Evolutionary conservation across 1,140 invertebrate species (phyloP).

Genomic region (Hylyphantes graminicola): DNA sequence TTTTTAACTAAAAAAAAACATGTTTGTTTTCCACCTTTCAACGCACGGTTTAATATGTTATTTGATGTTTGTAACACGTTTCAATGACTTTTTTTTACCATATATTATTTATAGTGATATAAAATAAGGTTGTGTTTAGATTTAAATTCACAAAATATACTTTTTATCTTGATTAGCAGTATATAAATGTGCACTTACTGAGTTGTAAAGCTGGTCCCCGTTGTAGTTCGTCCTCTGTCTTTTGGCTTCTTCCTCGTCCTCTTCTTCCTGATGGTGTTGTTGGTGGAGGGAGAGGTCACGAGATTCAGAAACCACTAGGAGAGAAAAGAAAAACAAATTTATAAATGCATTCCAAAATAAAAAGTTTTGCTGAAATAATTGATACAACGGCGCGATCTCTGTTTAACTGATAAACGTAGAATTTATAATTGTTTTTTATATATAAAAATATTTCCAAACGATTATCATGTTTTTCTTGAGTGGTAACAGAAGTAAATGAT

Average conservation of each 20-base stretch:
- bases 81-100: not conserved
- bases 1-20: not conserved
- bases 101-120: not conserved
- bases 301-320: slow-evolving; percentile 31
- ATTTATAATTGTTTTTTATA: too few species aligned
- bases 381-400: not conserved
- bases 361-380: too few species aligned
- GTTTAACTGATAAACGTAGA: too few species aligned
- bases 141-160: not conserved
- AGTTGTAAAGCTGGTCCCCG: slow-evolving; percentile 72
- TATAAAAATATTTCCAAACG: too few species aligned
- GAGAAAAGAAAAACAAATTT: not conserved
- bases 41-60: not conserved
- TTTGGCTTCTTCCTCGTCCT: slow-evolving; percentile 84
- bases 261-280: slow-evolving; percentile 68
- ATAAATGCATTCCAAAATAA: too few species aligned
- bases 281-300: slow-evolving; percentile 26
- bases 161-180: not conserved
- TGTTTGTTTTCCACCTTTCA: not conserved
- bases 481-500: not conserved
- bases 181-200: slow-evolving; percentile 5
- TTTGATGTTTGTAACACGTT: not conserved
- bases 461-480: too few species aligned
- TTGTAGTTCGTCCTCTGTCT: slow-evolving; percentile 86
- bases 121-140: not conserved